phyloP scores from a whole-genome alignment of 2,113 vertebrate species.

The Megalops atlanticus region DNA sequence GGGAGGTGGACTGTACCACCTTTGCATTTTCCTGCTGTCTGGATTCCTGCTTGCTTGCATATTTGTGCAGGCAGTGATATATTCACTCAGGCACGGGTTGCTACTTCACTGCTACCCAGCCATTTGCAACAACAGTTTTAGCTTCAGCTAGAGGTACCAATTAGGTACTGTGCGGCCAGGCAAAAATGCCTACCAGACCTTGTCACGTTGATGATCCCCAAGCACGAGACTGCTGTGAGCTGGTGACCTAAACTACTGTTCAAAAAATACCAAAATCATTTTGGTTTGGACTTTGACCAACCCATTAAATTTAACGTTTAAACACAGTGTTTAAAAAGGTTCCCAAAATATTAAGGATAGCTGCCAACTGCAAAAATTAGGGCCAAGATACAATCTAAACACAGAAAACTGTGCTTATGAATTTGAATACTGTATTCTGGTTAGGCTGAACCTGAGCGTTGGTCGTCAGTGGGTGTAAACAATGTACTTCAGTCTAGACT shows the following conservation, averaged over 20 bases:
- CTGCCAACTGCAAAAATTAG: not conserved
- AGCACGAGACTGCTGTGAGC: not conserved
- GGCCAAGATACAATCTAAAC: too few relatives aligned
- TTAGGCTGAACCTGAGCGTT: too few relatives aligned
- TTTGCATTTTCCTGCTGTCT: not conserved
- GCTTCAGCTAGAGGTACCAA: not conserved
- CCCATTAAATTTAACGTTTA: too few relatives aligned
- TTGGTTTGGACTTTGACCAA: too few relatives aligned
- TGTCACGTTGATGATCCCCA: not conserved
- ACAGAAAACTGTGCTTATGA: too few relatives aligned
- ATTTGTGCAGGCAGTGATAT: not conserved
- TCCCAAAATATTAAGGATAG: not conserved
- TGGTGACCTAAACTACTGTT: too few relatives aligned
- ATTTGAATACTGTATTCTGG: too few relatives aligned
- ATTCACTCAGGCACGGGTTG: not conserved
- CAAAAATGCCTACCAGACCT: not conserved
- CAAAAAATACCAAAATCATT: too few relatives aligned
- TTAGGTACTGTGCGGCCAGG: not conserved
- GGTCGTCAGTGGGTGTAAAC: too few relatives aligned
- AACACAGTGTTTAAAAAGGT: too few relatives aligned
- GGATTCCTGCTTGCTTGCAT: not conserved
- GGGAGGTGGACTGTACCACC: not conserved
- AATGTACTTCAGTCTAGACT: too few relatives aligned
- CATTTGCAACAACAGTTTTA: not conserved
- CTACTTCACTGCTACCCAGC: not conserved